Base-by-base conservation (phyloP, 37 sponge, comb jelly and placozoan genomes). In the Hexactinellida sp. region DNA sequence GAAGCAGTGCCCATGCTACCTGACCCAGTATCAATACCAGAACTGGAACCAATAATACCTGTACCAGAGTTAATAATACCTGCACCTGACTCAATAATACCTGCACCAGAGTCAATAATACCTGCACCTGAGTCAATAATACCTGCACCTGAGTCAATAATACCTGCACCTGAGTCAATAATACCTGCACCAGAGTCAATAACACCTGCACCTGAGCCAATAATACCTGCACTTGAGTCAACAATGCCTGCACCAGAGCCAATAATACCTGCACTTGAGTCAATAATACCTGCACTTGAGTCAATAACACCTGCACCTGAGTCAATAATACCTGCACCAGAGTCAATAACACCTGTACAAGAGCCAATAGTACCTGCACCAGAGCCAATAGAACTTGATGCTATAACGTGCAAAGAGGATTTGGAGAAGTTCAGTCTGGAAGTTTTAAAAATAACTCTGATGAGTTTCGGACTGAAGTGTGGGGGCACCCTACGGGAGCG, bases 391-490 rank as follows among this genome's bases (percentile, higher is more conserved):
- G 41, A 38, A 3, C 84, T 83, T 3, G 25, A 38, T 24, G 23
- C 3, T 36, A 37, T 84, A n/a, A 37, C 84, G 3, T 1, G 28
- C 21, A 63, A n/a, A 63, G 85, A 92, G 39, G 91, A 92, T 36
- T 86, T 94, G 47, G 89, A 85, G 85, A 37, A 82, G 10, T 84
- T 90, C 1, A 91, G 94, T 35, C 84, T 86, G 3, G 92, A 97
- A 36, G 34, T 39, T 30, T 52, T 97, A 37, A 97, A 94, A 91
- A 36, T 1, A 0, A 37, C 83, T 3, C 90, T 94, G 24, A 82
- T 83, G 83, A 35, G 82, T 0, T 39, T 92, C 55, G 97, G 97
- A 1, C 89, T 97, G 38, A 97, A 97, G 86, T 94, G 97, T 90
- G 97, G 97, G 34, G 97, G 97, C 34, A 94, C 97, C 0, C 88